phyloP scores from a whole-genome alignment of 2,888 invertebrate genomes.

The Troides helena region DNA sequence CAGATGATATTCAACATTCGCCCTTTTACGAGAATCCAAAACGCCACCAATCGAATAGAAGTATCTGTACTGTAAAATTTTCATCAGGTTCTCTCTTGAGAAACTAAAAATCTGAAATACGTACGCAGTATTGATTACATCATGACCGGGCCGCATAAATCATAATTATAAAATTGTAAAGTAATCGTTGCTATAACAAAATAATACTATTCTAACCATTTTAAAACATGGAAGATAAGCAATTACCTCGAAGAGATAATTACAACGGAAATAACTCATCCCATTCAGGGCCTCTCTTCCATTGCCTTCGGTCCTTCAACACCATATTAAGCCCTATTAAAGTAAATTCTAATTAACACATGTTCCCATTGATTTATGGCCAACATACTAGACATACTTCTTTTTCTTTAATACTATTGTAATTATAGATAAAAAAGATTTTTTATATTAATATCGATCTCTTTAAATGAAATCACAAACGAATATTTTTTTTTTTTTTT shows the following conservation, averaged over 20 bases:
- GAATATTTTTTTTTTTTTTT: neutral
- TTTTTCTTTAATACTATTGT: constrained; percentile 15
- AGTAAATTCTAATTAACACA: constrained; percentile 22
- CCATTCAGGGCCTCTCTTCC: neutral
- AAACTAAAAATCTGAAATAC: no score
- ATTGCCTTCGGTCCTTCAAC: neutral
- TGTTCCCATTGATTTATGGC: constrained; percentile 10
- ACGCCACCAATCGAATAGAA: no score
- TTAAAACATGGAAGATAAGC: neutral
- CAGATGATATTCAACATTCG: no score
- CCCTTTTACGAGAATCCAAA: no score
- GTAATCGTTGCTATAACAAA: neutral
- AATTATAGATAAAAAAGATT: neutral
- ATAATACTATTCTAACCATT: neutral
- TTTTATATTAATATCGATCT: neutral
- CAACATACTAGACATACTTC: constrained; percentile 1
- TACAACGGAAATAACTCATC: neutral
- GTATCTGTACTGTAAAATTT: no score
- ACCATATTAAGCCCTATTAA: constrained; percentile 10
- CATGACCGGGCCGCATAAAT: no score
- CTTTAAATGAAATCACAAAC: neutral
- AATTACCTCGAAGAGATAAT: neutral
- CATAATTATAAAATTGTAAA: neutral
- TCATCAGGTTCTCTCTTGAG: no score
- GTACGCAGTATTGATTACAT: no score